These are phyloP conservation scores for Tinamus guttatus DNA, from an alignment of 2,113 vertebrate genomes.

Conservation along the genomic window DNA sequence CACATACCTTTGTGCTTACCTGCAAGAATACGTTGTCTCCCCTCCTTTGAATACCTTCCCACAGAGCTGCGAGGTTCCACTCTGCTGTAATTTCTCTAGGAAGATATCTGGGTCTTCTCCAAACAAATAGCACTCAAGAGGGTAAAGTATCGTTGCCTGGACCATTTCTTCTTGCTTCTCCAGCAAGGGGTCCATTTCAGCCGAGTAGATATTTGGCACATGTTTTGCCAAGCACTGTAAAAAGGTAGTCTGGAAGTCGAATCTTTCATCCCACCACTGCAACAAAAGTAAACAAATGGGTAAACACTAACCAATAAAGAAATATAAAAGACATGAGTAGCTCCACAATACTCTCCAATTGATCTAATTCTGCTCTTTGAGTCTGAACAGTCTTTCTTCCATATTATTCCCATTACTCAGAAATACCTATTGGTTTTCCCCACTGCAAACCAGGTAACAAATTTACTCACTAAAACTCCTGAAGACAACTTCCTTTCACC, in stretches of 20 bases:
- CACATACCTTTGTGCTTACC: slow-evolving; percentile 75
- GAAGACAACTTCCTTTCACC: neutral
- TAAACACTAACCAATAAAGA: neutral
- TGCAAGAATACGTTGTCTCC: slow-evolving; percentile 98
- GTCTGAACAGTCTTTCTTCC: neutral
- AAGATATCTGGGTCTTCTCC: slow-evolving; percentile 89
- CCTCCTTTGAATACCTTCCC: slow-evolving; percentile 97
- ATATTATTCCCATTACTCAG: neutral
- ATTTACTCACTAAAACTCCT: neutral
- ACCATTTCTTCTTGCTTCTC: slow-evolving; percentile 88
- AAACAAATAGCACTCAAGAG: slow-evolving; percentile 92
- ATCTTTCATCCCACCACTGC: slow-evolving; percentile 88
- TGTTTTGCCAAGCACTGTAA: slow-evolving; percentile 87
- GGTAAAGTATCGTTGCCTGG: slow-evolving; percentile 82
- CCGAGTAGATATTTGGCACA: slow-evolving; percentile 91
- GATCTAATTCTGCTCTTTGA: neutral
- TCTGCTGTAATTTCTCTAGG: slow-evolving; percentile 90
- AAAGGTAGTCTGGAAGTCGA: slow-evolving; percentile 83
- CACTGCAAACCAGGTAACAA: neutral
- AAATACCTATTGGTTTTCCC: neutral
- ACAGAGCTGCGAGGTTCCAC: slow-evolving; percentile 89
- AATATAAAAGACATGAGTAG: neutral
- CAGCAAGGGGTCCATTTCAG: slow-evolving; percentile 81
- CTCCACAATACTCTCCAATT: neutral
- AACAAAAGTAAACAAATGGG: slow-evolving; percentile 16